phyloP scores from a whole-genome alignment of 2,888 invertebrate species.

The Pyralis farinalis region DNA sequence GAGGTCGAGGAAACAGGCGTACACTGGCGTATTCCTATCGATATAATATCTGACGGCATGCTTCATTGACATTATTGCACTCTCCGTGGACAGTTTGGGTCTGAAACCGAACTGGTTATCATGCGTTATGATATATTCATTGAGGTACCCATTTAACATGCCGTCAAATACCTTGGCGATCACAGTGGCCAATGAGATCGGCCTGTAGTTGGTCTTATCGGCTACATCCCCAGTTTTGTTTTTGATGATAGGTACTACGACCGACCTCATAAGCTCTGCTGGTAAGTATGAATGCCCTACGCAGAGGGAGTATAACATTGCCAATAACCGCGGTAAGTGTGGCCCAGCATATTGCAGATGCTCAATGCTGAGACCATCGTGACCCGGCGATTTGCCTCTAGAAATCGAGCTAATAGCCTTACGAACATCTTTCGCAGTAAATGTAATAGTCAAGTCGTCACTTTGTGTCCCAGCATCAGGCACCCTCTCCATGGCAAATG shows the following conservation, averaged over 20 bases:
- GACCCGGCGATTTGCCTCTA: background rate
- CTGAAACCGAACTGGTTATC: conserved; percentile 13
- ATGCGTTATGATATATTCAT: background rate
- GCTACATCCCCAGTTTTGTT: background rate
- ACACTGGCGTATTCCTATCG: conserved; percentile 12
- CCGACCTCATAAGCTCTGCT: background rate
- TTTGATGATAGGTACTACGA: background rate
- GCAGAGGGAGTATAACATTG: background rate
- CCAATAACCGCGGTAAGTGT: background rate
- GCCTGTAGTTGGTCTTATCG: background rate
- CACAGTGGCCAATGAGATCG: background rate
- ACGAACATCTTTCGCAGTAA: background rate
- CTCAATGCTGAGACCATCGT: too few relatives aligned
- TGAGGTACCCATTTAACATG: background rate
- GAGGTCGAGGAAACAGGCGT: conserved; percentile 14
- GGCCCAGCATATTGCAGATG: background rate
- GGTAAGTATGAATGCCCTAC: background rate
- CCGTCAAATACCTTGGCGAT: background rate
- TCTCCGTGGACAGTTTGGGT: conserved; percentile 14
- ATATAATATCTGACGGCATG: conserved; percentile 15
- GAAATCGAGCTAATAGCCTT: too few relatives aligned
- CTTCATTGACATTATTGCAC: conserved; percentile 14
- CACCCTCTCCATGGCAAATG: background rate
- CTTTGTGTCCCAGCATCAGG: background rate
- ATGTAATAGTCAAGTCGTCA: background rate